Conservation (phyloP, 2,113 vertebrate genomes). For the Sisor rabdophorus region DNA sequence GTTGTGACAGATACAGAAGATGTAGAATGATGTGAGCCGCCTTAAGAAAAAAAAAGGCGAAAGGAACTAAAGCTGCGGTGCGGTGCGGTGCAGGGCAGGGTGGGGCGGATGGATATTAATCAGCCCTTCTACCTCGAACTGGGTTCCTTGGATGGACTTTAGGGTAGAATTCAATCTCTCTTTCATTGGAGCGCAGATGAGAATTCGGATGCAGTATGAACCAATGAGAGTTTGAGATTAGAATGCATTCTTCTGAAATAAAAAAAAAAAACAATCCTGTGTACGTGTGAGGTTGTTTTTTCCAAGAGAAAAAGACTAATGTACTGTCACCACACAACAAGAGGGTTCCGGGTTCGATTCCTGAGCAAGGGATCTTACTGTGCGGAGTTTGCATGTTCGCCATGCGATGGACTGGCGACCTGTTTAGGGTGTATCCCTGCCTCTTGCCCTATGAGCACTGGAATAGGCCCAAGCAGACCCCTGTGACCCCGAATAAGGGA, state of each 20-base stretch:
- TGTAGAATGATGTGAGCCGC: conserved; percentile 30
- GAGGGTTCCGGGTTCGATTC: too few relatives aligned
- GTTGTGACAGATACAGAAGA: conserved; percentile 35
- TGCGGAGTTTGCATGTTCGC: too few relatives aligned
- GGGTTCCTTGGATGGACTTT: conserved; percentile 18
- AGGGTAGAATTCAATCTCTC: conserved; percentile 41
- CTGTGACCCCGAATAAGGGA: too few relatives aligned
- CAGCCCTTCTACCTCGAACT: background rate
- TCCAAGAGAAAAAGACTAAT: background rate
- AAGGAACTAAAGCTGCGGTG: background rate
- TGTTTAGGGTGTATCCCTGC: too few relatives aligned
- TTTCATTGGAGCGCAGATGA: conserved; percentile 41
- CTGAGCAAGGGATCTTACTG: too few relatives aligned
- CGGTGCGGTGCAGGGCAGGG: too few relatives aligned
- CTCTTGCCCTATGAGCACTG: too few relatives aligned
- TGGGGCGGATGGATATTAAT: conserved; percentile 33
- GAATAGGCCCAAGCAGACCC: too few relatives aligned
- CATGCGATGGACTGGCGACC: too few relatives aligned
- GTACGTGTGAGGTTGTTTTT: background rate
- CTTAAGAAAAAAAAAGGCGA: conserved; percentile 35
- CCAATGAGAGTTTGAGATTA: background rate
- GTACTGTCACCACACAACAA: too few relatives aligned
- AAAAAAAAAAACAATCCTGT: background rate
- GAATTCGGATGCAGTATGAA: conserved; percentile 8
- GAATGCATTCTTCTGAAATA: background rate